These are phyloP conservation scores for Drosophila parthenogenetica DNA, from an alignment of 2,888 invertebrate species.

Conservation along the genomic window DNA sequence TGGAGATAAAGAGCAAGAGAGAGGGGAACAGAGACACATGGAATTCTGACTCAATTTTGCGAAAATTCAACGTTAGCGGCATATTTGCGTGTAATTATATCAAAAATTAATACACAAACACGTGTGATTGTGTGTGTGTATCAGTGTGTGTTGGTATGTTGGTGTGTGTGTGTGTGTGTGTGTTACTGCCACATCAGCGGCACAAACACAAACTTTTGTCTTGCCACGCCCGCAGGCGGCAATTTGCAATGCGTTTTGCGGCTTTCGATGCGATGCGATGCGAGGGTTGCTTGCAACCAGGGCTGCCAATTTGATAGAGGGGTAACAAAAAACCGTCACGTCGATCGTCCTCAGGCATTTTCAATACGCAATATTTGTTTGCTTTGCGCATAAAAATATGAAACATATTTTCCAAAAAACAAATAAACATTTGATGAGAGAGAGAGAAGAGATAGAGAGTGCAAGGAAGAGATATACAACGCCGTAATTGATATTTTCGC, in stretches of 20 bases:
- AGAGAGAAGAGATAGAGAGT: not conserved
- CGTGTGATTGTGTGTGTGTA: not conserved
- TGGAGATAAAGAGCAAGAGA: not conserved
- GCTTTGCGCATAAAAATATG: conserved; percentile 50
- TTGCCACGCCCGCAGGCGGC: conserved; percentile 55
- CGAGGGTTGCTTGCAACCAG: conserved; percentile 44
- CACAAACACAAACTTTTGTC: conserved; percentile 66
- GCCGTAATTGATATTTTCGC: conserved; percentile 19
- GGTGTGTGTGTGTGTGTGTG: conserved; percentile 12
- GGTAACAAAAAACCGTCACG: not conserved
- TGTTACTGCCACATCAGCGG: conserved; percentile 44
- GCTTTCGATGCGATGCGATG: conserved; percentile 24
- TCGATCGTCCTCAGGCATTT: conserved; percentile 55
- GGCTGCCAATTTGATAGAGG: not conserved
- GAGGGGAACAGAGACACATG: conserved; percentile 13
- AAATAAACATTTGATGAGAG: conserved; percentile 12
- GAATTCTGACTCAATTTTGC: conserved; percentile 62
- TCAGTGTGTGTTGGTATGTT: not conserved
- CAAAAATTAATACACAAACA: conserved; percentile 56
- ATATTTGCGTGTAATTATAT: conserved; percentile 79
- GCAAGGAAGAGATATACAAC: not conserved
- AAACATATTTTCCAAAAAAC: conserved; percentile 34
- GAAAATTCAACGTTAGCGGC: conserved; percentile 68
- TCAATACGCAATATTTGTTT: conserved; percentile 67
- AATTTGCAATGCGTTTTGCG: conserved; percentile 57